A percentile compares a stretch with the other conserved stretches of the same genome.
phyloP scores from a whole-genome alignment of 2,888 invertebrate genomes.

The Thymelicus acteon region DNA sequence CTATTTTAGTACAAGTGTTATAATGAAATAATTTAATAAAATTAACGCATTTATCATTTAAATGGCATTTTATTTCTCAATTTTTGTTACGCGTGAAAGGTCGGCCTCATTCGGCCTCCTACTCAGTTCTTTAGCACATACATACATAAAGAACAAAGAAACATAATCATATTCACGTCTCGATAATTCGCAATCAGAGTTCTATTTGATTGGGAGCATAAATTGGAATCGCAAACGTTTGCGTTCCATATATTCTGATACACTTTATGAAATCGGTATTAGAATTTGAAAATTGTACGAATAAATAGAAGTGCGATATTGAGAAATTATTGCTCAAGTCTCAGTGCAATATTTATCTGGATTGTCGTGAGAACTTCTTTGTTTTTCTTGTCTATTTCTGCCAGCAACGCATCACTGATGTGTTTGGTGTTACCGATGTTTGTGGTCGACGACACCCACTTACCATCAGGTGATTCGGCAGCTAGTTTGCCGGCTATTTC shows the following conservation, averaged over 20 bases:
- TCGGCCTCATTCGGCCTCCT: no score
- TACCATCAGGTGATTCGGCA: no score
- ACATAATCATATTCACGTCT: slow-evolving; percentile 28
- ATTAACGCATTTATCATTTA: not conserved
- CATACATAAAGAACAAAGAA: slow-evolving; percentile 26
- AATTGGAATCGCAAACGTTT: slow-evolving; percentile 45
- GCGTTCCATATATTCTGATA: slow-evolving; percentile 11
- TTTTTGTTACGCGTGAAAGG: no score
- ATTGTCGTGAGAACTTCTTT: no score
- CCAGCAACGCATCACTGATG: no score
- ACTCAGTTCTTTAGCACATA: slow-evolving; percentile 11
- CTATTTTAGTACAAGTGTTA: not conserved
- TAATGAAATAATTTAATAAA: not conserved
- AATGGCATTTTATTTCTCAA: not conserved
- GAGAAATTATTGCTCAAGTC: no score
- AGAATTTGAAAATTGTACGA: not conserved
- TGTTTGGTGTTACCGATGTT: no score
- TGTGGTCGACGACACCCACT: no score
- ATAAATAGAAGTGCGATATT: not conserved
- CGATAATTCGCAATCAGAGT: slow-evolving; percentile 44
- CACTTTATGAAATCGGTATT: not conserved
- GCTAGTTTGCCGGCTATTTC: no score
- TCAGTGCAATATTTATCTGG: no score
- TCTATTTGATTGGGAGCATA: slow-evolving; percentile 43
- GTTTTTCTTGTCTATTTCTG: no score